Evolutionary conservation across 1,140 invertebrate genomes (phyloP), one percentile per base, ranked within the genome.

Genomic region (Lithobius niger): DNA sequence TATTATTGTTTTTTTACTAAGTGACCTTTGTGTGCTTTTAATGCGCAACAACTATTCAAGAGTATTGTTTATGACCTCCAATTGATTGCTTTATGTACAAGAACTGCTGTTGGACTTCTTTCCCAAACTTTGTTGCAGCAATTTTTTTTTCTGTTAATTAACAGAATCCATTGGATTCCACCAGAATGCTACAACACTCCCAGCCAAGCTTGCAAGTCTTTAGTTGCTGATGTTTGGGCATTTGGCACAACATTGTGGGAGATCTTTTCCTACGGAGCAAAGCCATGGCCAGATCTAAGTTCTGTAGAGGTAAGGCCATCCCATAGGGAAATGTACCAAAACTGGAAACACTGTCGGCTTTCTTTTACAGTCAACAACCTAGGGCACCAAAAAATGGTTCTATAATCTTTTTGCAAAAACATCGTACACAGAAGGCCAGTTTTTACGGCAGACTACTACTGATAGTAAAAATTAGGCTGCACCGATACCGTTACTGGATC

Each of bases 241-340:
- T 81, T 88, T 62, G 86, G 83, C 1, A 93, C 89, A 18, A 91
- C 88, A 13, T 64, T 91, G 10, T 92, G 88, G 84, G 83, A 93
- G 71, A 85, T 94, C 58, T 94, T 92, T 73, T 83, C 83, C 0
- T 82, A 78, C 63, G 88, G 86, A 27, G 52, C 56, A 24, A 64
- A 61, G 43, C 71, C 68, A 42, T 59, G 58, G 25, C 15, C 44
- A 6, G 42, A n/a, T 10, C n/a, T 24, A 13, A 6, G 3, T 3
- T 6, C 22, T 18, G 3, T 3, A 53, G 40, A 53, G 28, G 52
- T 53, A 25, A 27, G 24, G n/a, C n/a, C n/a, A n/a, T n/a, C n/a
- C n/a, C n/a, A n/a, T n/a, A n/a, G n/a, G n/a, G n/a, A n/a, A n/a
- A n/a, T n/a, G n/a, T n/a, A n/a, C n/a, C n/a, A n/a, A n/a, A n/a